Evolutionary conservation across 1,140 invertebrate genomes (phyloP), one percentile per base, ranked within the genome.

Genomic region (Monochamus saltuarius): DNA sequence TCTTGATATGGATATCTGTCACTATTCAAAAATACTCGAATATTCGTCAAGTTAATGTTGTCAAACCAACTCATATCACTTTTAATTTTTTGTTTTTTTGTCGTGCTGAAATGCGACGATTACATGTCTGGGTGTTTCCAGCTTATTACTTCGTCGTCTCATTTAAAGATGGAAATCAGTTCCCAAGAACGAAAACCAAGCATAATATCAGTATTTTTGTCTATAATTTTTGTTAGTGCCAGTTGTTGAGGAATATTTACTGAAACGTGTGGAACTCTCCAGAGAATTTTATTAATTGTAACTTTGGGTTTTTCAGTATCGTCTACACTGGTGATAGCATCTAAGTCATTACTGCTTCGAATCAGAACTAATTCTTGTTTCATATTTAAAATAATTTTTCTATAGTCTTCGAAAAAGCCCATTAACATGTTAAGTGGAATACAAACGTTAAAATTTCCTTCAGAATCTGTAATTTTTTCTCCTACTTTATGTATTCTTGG

Each of bases 371-470:
- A 52, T 66, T 80, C 75, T 67, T 79, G 77, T 66, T 77, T 76
- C 53, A 66, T 68, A 63, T 80, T 79, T 4, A 78, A 49, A 14
- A 81, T 65, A 46, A 81, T 74, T 70, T 75, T 74, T 47, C 68
- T 65, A 70, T 78, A 81, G 67, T 81, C 78, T 68, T 81, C 77
- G 46, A 74, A 75, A 68, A 81, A 79, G 11, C 77, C 76, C 1
- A 79, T 59, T 1, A 79, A 47, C 38, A 74, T 55, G 39, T 62
- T 74, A 8, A 80, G 47, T 7, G 78, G 77, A 39, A 81, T 67
- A 22, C 64, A 65, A 29, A 74, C 66, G 54, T 75, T 68, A 55
- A 79, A 79, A 46, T 74, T 61, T 7, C 16, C 51, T 16, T 46
- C 22, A 1, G 13, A 11, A 17, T 46, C 0, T 29, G 22, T 29